Base-by-base conservation (phyloP, 2,888 invertebrate species). In the Odontocerum albicorne region DNA sequence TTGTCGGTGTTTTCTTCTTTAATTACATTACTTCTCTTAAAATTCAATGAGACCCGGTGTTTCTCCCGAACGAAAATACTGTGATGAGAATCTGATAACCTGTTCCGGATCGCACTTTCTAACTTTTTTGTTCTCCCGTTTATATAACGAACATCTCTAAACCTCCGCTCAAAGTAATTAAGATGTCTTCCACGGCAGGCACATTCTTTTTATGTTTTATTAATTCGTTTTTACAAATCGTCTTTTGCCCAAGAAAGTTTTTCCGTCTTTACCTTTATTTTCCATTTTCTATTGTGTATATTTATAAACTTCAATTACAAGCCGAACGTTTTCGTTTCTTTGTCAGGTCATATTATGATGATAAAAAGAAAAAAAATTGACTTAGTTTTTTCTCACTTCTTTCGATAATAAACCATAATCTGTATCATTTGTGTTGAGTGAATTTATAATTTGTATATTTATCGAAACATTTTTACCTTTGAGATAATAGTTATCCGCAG, bases 11-110 rank as follows among this genome's bases (percentile, higher is more conserved):
- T 55, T 45, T 59, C 52, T 49, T 32, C 39, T 49, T 32, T 55
- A 59, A 59, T 59, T 55, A 59, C 49, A 49, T 52, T 52, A 49
- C 46, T 52, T 55, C 52, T 55, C 55, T 49, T 59, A 44, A 59
- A 59, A 59, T 59, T 59, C 55, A 59, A 59, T 55, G 59, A 59
- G 50, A 35, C 38, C 45, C 44, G 36, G 32, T 50, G 39, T 50
- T 54, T 31, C 35, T 33, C 44, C 49, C 49, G 46, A 53, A 57
- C 52, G 45, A 43, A 46, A 38, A 38, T 17, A 49, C 49, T 53
- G 57, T 45, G 57, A 57, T 49, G 57, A 32, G 53, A 57, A 57
- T 57, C 21, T 42, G 31, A 17, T 20, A 50, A 47, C 40, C 27
- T 35, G 43, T 49, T 46, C 31, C 40, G 40, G 33, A 51, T 46